These are phyloP conservation scores for Platycercus adscitus DNA, from an alignment of 2,113 vertebrate species.

Conservation along the genomic window DNA sequence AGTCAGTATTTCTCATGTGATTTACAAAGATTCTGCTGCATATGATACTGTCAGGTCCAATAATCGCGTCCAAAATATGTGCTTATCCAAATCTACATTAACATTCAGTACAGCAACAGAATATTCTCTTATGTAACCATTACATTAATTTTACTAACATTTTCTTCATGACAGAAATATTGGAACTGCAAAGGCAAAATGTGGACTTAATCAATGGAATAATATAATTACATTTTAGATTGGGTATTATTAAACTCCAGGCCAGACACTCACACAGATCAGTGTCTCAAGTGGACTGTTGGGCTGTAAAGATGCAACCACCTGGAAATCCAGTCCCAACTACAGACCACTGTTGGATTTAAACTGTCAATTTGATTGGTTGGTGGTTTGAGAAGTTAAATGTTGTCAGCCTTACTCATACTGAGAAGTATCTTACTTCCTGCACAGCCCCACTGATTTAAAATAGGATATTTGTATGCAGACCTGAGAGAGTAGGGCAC, in stretches of 20 bases:
- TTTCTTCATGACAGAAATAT: neutral
- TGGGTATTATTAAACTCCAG: neutral
- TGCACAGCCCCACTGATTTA: neutral
- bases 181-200: neutral
- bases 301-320: neutral
- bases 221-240: neutral
- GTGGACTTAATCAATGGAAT: neutral
- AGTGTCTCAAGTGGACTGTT: neutral
- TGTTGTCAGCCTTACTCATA: neutral
- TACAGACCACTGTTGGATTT: neutral
- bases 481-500: neutral
- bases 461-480: neutral
- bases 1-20: neutral
- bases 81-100: neutral
- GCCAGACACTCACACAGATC: neutral
- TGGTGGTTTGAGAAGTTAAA: neutral
- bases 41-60: neutral
- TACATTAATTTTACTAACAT: neutral
- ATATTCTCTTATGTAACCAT: neutral
- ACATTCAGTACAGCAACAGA: neutral
- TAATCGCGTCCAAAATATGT: neutral
- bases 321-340: neutral
- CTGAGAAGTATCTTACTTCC: constrained; percentile 1
- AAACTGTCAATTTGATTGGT: neutral
- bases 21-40: neutral